Conservation (phyloP, 2,888 invertebrate species). For the Hecatera dysodea region DNA sequence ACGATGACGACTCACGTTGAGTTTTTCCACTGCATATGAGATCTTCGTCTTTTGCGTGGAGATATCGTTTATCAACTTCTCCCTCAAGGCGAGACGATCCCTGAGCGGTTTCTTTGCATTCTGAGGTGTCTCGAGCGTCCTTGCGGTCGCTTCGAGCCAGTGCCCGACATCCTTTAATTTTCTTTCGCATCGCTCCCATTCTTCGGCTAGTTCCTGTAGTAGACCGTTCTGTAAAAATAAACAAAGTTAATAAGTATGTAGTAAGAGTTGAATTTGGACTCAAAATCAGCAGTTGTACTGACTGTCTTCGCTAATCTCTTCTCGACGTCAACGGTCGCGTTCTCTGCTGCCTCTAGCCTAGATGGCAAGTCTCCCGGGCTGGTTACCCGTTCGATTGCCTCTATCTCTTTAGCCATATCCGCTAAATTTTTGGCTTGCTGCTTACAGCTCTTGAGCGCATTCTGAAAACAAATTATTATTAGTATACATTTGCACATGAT, state of each 20-base stretch:
- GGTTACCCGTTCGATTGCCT: constrained; percentile 95
- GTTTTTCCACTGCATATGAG: constrained; percentile 96
- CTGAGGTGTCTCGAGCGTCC: constrained; percentile 94
- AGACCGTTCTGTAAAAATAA: constrained; percentile 93
- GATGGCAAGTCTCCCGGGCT: constrained; percentile 96
- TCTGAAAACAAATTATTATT: constrained; percentile 86
- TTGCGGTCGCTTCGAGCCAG: constrained; percentile 97
- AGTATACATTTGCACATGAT: constrained; percentile 21
- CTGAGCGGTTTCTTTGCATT: constrained; percentile 96
- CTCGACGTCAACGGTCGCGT: constrained; percentile 96
- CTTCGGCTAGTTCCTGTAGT: constrained; percentile 97
- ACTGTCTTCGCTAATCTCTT: constrained; percentile 96
- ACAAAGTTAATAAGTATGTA: constrained; percentile 35
- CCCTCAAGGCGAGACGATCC: constrained; percentile 96
- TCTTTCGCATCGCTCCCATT: constrained; percentile 98
- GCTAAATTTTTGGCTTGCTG: constrained; percentile 96
- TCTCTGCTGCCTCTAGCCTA: constrained; percentile 96
- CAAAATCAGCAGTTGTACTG: constrained; percentile 73
- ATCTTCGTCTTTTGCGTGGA: constrained; percentile 97
- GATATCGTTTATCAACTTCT: constrained; percentile 96
- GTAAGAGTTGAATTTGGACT: neutral
- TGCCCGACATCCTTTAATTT: constrained; percentile 97
- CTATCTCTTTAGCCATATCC: constrained; percentile 97
- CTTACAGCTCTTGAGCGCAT: constrained; percentile 97
- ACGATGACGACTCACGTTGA: constrained; percentile 92